Conservation (phyloP, 2,888 invertebrate genomes). For the Thyatira batis region DNA sequence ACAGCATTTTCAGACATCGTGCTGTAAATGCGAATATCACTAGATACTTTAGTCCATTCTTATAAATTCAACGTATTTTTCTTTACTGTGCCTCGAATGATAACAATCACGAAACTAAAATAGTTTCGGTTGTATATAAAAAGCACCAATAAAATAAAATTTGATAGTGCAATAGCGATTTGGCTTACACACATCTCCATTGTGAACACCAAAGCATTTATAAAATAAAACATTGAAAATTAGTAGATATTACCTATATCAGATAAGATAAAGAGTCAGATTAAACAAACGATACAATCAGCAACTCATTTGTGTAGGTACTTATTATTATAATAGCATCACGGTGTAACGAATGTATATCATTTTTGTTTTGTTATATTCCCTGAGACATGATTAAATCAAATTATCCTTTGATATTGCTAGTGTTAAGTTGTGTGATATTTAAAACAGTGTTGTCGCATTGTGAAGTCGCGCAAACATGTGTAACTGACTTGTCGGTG, state of each 20-base stretch:
- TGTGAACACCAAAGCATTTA: no score
- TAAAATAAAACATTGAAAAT: no score
- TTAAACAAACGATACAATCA: conserved; percentile 5
- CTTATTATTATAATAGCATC: conserved; percentile 36
- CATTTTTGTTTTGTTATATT: conserved; percentile 5
- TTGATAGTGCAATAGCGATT: no score
- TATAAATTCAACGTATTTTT: not conserved
- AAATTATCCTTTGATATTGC: conserved; percentile 10
- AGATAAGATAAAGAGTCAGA: conserved; percentile 44
- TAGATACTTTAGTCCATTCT: not conserved
- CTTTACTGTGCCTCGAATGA: no score
- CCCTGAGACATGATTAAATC: conserved; percentile 19
- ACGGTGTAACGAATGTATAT: conserved; percentile 9
- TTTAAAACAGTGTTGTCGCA: conserved; percentile 32
- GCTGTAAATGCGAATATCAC: conserved; percentile 5
- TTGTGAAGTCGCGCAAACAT: conserved; percentile 57
- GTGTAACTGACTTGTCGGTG: conserved; percentile 60
- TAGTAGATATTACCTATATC: not conserved
- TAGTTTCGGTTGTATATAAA: no score
- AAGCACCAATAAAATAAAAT: no score
- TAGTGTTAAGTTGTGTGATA: conserved; percentile 25
- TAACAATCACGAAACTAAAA: no score
- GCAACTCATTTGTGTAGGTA: conserved; percentile 21
- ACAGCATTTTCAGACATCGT: conserved; percentile 36
- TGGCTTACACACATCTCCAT: no score